phyloP scores from a whole-genome alignment of 2,888 invertebrate species.

The Celastrina argiolus region DNA sequence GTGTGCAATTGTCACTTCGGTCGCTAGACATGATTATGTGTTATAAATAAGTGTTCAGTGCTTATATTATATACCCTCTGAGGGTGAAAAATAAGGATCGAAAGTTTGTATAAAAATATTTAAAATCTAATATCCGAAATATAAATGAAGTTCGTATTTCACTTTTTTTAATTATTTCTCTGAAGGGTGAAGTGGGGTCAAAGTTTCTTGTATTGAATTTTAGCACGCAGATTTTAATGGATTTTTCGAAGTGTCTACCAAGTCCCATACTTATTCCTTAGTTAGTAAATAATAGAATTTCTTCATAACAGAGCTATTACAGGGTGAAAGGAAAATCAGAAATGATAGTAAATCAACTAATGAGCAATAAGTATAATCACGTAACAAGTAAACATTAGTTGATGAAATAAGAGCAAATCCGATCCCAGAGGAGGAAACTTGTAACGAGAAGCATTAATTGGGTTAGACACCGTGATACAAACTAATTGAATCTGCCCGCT shows the following conservation, averaged over 20 bases:
- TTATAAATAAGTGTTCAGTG: too few species aligned
- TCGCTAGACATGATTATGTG: background rate
- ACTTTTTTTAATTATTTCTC: too few species aligned
- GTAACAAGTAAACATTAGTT: conserved; percentile 3
- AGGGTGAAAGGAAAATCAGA: background rate
- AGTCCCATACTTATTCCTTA: too few species aligned
- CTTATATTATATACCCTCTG: too few species aligned
- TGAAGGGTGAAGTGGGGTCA: too few species aligned
- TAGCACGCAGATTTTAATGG: too few species aligned
- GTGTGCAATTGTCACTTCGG: background rate
- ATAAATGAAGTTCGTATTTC: too few species aligned
- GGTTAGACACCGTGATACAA: conserved; percentile 40
- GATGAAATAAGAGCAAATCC: conserved; percentile 3
- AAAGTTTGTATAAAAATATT: too few species aligned
- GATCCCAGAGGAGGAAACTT: background rate
- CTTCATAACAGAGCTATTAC: background rate
- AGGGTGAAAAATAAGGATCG: too few species aligned
- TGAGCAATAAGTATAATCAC: background rate
- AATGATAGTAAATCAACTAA: background rate
- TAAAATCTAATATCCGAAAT: too few species aligned
- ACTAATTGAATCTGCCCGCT: conserved; percentile 50
- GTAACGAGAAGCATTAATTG: conserved; percentile 14
- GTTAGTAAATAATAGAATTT: background rate
- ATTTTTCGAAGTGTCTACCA: too few species aligned
- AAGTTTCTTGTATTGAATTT: too few species aligned